These are phyloP conservation scores for Falco punctatus DNA, from an alignment of 2,113 vertebrate species.

Conservation along the genomic window DNA sequence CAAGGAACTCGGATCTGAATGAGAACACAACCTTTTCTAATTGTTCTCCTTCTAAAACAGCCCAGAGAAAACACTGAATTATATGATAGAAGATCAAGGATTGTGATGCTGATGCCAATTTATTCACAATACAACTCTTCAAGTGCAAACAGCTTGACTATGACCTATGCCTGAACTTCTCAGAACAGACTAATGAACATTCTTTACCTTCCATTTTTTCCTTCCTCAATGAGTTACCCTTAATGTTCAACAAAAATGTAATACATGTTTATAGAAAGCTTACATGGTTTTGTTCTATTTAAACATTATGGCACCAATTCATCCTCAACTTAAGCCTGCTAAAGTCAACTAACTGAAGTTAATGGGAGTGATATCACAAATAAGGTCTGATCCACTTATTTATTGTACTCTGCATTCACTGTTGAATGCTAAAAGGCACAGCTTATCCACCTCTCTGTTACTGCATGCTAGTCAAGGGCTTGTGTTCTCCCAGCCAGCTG, in stretches of 20 bases:
- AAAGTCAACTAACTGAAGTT: background rate
- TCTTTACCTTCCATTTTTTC: background rate
- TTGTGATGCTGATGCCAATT: background rate
- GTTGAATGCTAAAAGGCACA: background rate
- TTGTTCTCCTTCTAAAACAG: slow-evolving; percentile 20
- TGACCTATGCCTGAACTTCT: background rate
- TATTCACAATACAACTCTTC: background rate
- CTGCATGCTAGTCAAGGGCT: background rate
- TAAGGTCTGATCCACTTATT: background rate
- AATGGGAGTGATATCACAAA: background rate
- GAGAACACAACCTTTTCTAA: slow-evolving; percentile 9
- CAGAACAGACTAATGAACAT: background rate
- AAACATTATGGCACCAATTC: background rate
- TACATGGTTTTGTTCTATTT: background rate
- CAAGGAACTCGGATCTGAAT: background rate
- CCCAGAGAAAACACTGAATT: slow-evolving; percentile 13
- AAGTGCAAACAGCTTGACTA: slow-evolving; percentile 9
- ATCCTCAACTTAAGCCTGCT: background rate
- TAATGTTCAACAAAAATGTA: background rate
- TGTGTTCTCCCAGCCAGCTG: background rate
- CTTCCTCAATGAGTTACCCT: background rate
- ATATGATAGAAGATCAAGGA: background rate
- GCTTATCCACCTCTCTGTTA: background rate
- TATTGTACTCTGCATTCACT: background rate
- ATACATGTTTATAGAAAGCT: background rate